These are phyloP conservation scores for Vipera ursinii DNA, from an alignment of 2,797 vertebrate species.

Conservation along the genomic window DNA sequence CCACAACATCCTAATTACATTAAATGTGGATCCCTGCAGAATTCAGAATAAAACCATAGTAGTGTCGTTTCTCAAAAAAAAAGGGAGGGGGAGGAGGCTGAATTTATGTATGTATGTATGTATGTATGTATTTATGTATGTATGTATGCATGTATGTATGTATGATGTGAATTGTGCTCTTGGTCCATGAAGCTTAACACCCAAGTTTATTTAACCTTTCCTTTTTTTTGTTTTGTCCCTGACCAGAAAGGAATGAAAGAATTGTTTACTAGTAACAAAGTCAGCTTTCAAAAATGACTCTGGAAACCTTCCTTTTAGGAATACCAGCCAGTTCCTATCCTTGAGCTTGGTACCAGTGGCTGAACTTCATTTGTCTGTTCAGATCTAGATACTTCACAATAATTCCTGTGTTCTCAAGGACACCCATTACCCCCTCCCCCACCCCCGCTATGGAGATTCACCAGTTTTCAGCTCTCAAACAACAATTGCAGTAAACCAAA, in stretches of 20 bases:
- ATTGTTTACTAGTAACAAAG: background rate
- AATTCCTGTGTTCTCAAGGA: slow-evolving; percentile 48
- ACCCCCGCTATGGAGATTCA: slow-evolving; percentile 45
- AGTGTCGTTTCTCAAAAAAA: background rate
- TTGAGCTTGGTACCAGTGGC: slow-evolving; percentile 28
- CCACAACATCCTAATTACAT: background rate
- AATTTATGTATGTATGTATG: background rate
- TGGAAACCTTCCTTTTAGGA: background rate
- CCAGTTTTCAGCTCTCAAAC: slow-evolving; percentile 48
- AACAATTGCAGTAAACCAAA: slow-evolving; percentile 31
- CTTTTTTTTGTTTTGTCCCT: background rate
- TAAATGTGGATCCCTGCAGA: background rate
- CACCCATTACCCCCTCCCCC: slow-evolving; percentile 33
- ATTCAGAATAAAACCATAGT: background rate
- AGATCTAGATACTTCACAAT: slow-evolving; percentile 30
- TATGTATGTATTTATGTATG: background rate
- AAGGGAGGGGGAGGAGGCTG: background rate
- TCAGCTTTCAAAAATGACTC: background rate
- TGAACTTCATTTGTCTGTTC: slow-evolving; percentile 42
- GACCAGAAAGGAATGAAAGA: slow-evolving; percentile 5
- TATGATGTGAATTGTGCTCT: background rate
- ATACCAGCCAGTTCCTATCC: slow-evolving; percentile 3
- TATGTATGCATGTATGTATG: background rate
- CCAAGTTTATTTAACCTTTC: background rate
- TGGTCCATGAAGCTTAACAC: fast-evolving